Base-by-base conservation (phyloP, 2,888 invertebrate species). In the Pachycephus smyrnensis region DNA sequence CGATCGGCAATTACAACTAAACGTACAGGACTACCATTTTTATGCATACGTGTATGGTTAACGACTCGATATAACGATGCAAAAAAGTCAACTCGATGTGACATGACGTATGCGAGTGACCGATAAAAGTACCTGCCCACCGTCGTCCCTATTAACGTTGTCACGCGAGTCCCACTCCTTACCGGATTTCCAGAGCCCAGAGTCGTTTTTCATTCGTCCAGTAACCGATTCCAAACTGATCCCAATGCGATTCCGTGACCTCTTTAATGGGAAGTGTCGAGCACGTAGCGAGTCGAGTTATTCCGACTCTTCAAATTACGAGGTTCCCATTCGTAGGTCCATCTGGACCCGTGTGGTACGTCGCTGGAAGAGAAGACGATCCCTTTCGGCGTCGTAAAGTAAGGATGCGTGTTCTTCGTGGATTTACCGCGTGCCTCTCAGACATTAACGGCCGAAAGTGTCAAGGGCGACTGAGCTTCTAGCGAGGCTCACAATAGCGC, bases 401-500 rank as follows among this genome's bases (percentile, higher is more conserved):
- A 31, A 32, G 32, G 31, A 32, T 31, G 71, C 32, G 71, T 71
- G 32, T 32, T 71, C 31, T 3, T 31, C 31, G 71, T 32, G 71
- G 71, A 32, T 32, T 32, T 71, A 55, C 55, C 55, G 55, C 55
- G 55, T 23, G 9, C 55, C 74, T 30, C 74, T 74, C 35, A 33
- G 74, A 74, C 74, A 74, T 74, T 33, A 33, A 33, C 74, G 36
- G 86, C 79, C 84, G 87, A 89, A 89, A 88, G 89, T 88, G 89
- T 89, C 88, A 85, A 86, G 87, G 86, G 87, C 88, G 87, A 90
- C 90, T 90, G 89, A 86, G 82, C 85, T 37, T 33, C 37, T 35
- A 33, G 36, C 71, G 71, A 30, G 4, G 55, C 55, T 55, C 23
- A 76, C 78, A 76, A 78, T 75, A 75, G 75, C 69, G 36, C 35